Base-by-base conservation (phyloP, 2,888 invertebrate species). In the Papilio elwesi region DNA sequence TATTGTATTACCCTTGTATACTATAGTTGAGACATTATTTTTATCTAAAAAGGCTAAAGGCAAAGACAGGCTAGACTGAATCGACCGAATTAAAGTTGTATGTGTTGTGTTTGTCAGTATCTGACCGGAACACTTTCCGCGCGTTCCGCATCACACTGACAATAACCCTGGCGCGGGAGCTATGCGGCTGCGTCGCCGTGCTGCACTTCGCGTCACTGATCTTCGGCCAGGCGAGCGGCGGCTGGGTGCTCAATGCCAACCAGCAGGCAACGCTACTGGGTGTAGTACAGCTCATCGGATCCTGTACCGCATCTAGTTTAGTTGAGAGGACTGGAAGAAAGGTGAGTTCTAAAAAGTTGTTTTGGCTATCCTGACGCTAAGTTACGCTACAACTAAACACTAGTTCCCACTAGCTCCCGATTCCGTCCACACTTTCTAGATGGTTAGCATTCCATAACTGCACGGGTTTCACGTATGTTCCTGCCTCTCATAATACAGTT, bases 121-220 rank as follows among this genome's bases (percentile, higher is more conserved):
- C 90, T 0, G 92, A 93, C 76, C 85, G 86, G 59, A 86, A 81
- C 73, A 90, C 90, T 0, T 91, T 93, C 78, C 89, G 94, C 1
- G 95, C 94, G 0, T 94, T 95, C 78, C 94, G 95, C 59, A 95
- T 95, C 70, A 94, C 94, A 0, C 90, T 93, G 3, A 89, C 85
- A 15, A 91, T 93, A 72, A 93, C 92, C 0, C 78, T 92, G 1
- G 93, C 92, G 0, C 82, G 93, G 0, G 93, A 93, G 78, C 81
- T 94, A 43, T 91, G 93, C 77, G 94, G 94, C 0, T 91, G 93
- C 64, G 81, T 94, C 0, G 93, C 94, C 0, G 91, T 94, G 1
- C 80, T 93, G 4, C 90, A 92, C 82, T 94, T 91, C 81, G 94
- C 94, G 0, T 91, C 92, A 0, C 84, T 87, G 26, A 94, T 94